Evolutionary conservation across 2,888 invertebrate species (phyloP), one percentile per base, ranked within the genome.

Genomic region (Monoplex corrugatus): DNA sequence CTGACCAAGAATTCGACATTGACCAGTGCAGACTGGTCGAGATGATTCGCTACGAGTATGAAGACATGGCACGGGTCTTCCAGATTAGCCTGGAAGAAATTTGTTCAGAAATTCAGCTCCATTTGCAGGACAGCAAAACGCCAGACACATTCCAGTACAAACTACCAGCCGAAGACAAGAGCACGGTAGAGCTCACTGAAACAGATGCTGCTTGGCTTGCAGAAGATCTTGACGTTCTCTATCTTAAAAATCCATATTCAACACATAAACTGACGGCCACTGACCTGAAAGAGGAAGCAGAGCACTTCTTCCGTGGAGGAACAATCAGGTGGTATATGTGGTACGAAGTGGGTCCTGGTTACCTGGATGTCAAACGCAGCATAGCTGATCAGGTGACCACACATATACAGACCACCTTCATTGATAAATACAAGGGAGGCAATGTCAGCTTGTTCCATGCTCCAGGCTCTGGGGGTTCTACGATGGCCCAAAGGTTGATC

Each of bases 391-490:
- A 87, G 0, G 85, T 91, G 19, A 68, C 87, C 1, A 72, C 28
- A 2, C 83, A 82, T 28, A 89, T 92, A 6, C 87, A 83, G n/a
- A 40, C 45, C 38, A 44, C 75, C 2, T 89, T 90, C 75, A 89
- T 91, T 0, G 82, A 89, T 0, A 45, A 83, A 3, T 91, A 82
- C 85, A 91, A 89, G 82, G 89, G 91, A 38, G 92, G 91, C 0
- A 78, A 72, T 5, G 89, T 93, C 16, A 93, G 90, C 57, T 57
- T 93, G n/a, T 90, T 87, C 23, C 93, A 93, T 87, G 89, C 91
- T 2, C 93, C 93, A 3, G 93, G 93, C 5, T 90, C 92, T 38
- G 93, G 93, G 13, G 93, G 93, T 0, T 92, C 93, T n/a, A 93
- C 93, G 2, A 84, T 93, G 28, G 91, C 91, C 6, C 93, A 92